Evolutionary conservation across 2,797 vertebrate species (phyloP).

Genomic region (Champsocephalus esox): DNA sequence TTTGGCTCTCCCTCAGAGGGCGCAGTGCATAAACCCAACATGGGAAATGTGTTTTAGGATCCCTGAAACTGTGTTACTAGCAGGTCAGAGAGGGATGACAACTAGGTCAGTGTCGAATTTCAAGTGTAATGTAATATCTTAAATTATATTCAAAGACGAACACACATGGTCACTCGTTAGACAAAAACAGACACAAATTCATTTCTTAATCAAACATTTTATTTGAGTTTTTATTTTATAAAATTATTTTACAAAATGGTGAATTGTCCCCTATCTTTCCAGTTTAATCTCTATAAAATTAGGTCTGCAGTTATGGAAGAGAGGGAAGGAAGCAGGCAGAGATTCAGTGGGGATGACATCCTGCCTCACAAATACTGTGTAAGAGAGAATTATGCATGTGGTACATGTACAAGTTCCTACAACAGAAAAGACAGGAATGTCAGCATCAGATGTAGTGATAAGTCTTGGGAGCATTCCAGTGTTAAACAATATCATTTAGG

Average conservation of each 20-base stretch:
- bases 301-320: slow-evolving; percentile 70
- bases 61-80: slow-evolving; percentile 21
- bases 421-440: slow-evolving; percentile 78
- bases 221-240: slow-evolving; percentile 73
- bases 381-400: slow-evolving; percentile 35
- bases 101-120: neutral
- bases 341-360: slow-evolving; percentile 46
- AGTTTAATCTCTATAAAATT: slow-evolving; percentile 77
- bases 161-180: neutral
- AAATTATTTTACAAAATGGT: slow-evolving; percentile 83
- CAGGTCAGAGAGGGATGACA: slow-evolving; percentile 12
- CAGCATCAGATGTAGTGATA: slow-evolving; percentile 52
- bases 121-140: neutral
- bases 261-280: slow-evolving; percentile 66
- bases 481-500: slow-evolving; percentile 64
- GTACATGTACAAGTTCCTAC: slow-evolving; percentile 56
- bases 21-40: slow-evolving; percentile 14
- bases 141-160: neutral
- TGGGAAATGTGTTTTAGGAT: slow-evolving; percentile 41
- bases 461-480: slow-evolving; percentile 68
- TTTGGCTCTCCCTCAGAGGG: slow-evolving; percentile 50
- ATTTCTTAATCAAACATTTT: slow-evolving; percentile 77
- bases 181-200: slow-evolving; percentile 13
- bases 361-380: slow-evolving; percentile 65
- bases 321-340: slow-evolving; percentile 70